A percentile compares a stretch with the other conserved stretches of the same genome.
Conservation (phyloP, 2,797 vertebrate species). For the Antrozous pallidus region DNA sequence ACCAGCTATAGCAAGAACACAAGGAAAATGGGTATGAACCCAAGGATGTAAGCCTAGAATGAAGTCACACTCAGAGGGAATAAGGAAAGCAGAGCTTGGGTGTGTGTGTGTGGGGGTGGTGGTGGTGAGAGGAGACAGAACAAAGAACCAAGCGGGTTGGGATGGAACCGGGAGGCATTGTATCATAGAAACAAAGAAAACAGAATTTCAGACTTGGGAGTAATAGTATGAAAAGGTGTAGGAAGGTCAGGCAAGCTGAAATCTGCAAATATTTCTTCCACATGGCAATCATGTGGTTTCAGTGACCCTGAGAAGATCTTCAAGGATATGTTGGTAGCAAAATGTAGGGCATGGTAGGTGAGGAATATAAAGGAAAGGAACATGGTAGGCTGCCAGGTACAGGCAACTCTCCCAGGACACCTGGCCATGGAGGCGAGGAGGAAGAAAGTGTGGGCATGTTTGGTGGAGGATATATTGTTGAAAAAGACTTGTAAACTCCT, state of each 20-base stretch:
- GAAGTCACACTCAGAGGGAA: background rate
- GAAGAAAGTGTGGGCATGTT: background rate
- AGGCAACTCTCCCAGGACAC: background rate
- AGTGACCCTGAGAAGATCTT: background rate
- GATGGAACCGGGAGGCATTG: background rate
- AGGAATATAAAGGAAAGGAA: background rate
- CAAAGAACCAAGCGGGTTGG: background rate
- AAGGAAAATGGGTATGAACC: too few relatives aligned
- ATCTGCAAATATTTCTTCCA: background rate
- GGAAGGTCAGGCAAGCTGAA: background rate
- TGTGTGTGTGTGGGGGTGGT: too few relatives aligned
- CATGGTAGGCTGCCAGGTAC: accelerated
- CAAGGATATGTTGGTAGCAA: background rate
- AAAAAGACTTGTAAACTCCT: background rate
- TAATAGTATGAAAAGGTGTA: background rate
- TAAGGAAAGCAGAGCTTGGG: background rate
- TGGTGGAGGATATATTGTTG: background rate
- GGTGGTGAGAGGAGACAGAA: background rate
- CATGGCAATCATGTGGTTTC: background rate
- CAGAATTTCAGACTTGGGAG: background rate
- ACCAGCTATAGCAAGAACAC: background rate
- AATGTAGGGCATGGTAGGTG: background rate
- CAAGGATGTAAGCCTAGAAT: background rate
- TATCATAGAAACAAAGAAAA: background rate
- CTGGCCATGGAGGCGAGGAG: too few relatives aligned